Conservation (phyloP, 2,888 invertebrate genomes). For the Trichopoda pennipes region DNA sequence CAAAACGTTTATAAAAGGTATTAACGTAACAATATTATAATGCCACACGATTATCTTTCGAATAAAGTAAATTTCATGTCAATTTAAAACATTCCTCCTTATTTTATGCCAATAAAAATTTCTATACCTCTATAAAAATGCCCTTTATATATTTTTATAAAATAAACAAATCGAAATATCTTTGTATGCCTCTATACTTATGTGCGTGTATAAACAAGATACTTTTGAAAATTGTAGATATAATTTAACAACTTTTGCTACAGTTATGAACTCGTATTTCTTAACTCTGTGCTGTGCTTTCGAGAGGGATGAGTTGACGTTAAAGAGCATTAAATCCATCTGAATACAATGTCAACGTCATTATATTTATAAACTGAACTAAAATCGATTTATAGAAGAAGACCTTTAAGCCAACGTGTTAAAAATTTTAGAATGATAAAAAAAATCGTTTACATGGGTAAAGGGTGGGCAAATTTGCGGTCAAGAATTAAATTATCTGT, state of each 20-base stretch:
- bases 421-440: neutral
- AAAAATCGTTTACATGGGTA: too few relatives aligned
- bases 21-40: too few relatives aligned
- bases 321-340: slow-evolving; percentile 49
- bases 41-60: too few relatives aligned
- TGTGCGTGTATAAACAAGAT: slow-evolving; percentile 1
- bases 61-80: too few relatives aligned
- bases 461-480: too few relatives aligned
- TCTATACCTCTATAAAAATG: too few relatives aligned
- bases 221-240: slow-evolving; percentile 25
- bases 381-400: neutral
- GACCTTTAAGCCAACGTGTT: neutral
- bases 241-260: slow-evolving; percentile 3
- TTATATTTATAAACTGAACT: slow-evolving; percentile 39
- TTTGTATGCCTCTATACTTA: neutral
- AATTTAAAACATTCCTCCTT: too few relatives aligned
- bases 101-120: too few relatives aligned
- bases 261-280: slow-evolving; percentile 3
- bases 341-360: slow-evolving; percentile 44
- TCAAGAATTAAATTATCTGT: too few relatives aligned
- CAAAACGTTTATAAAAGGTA: too few relatives aligned
- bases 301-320: neutral
- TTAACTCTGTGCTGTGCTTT: neutral
- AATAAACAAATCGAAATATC: neutral
- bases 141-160: neutral